Percentiles rank a stretch among this genome's conserved stretches.
phyloP scores from a whole-genome alignment of 2,888 invertebrate genomes.

The Epinotia nisella region DNA sequence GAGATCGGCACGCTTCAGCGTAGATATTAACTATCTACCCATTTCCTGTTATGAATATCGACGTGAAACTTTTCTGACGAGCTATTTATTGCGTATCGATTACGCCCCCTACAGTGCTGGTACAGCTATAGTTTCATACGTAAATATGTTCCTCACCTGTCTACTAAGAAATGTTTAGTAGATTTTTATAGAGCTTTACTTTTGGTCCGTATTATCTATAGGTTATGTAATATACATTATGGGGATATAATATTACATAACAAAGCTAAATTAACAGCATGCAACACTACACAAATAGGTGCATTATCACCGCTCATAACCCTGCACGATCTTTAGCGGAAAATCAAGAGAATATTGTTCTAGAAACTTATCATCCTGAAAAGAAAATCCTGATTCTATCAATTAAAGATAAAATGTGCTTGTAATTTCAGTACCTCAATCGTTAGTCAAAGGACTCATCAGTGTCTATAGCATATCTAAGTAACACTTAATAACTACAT shows the following conservation, averaged over 20 bases:
- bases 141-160: conserved; percentile 21
- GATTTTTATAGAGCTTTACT: neutral
- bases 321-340: no score
- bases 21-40: conserved; percentile 68
- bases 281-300: no score
- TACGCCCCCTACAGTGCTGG: conserved; percentile 27
- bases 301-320: no score
- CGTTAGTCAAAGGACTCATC: neutral
- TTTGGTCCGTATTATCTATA: neutral
- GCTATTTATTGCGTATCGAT: conserved; percentile 39
- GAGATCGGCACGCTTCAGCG: conserved; percentile 69
- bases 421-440: no score
- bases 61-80: conserved; percentile 38
- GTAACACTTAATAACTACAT: no score
- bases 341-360: no score
- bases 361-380: no score
- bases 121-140: conserved; percentile 4
- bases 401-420: no score
- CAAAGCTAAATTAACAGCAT: no score
- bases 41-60: conserved; percentile 72
- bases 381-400: no score
- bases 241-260: neutral
- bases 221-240: no score
- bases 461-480: neutral
- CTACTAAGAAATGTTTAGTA: conserved; percentile 2